Percentiles rank a stretch among this genome's conserved stretches.
Evolutionary conservation across 2,797 vertebrate species (phyloP).

Genomic region (Thamnophis elegans): DNA sequence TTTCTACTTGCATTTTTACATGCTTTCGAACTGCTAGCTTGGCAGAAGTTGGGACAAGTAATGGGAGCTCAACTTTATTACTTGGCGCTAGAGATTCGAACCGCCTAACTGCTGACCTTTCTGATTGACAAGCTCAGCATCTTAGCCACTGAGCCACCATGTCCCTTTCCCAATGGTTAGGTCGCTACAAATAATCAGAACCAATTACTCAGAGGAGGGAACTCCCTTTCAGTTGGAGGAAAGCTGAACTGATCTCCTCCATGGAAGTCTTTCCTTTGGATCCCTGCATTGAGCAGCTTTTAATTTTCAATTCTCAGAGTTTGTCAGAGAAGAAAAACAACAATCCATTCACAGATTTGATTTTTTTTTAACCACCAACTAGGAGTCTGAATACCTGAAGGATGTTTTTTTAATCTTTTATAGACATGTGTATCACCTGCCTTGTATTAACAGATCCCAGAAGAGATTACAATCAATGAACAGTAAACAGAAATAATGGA

Average conservation of each 20-base stretch:
- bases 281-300: not conserved
- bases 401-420: not conserved
- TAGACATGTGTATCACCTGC: not conserved
- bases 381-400: not conserved
- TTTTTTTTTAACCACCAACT: not conserved
- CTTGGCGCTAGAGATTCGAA: too few species aligned
- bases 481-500: not conserved
- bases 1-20: too few species aligned
- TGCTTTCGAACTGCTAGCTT: too few species aligned
- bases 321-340: not conserved
- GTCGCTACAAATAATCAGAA: not conserved
- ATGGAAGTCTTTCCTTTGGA: not conserved
- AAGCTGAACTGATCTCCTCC: not conserved
- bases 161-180: not conserved
- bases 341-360: not conserved
- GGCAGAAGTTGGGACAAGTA: too few species aligned
- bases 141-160: too few species aligned
- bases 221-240: not conserved
- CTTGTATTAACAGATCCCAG: not conserved
- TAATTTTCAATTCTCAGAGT: not conserved
- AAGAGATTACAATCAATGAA: not conserved
- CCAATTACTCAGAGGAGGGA: not conserved
- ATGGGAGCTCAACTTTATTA: too few species aligned
- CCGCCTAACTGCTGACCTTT: too few species aligned
- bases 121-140: too few species aligned